phyloP scores from a whole-genome alignment of 2,888 invertebrate species.

The Spialia ferax region DNA sequence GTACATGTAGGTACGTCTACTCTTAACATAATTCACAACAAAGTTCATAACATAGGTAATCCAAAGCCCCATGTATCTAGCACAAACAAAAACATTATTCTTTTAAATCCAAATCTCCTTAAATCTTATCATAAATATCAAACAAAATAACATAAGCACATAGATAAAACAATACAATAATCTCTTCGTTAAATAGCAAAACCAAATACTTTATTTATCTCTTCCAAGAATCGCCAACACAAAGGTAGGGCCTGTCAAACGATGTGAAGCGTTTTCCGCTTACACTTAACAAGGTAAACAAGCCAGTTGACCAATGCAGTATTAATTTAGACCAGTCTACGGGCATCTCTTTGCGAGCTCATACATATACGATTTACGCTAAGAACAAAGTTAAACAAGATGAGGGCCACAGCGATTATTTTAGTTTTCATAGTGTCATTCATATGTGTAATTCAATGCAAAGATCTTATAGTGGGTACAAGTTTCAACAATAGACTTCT shows the following conservation, averaged over 20 bases:
- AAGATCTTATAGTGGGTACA: constrained; percentile 78
- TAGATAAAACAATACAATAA: no score
- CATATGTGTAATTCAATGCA: constrained; percentile 63
- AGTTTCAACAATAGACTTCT: constrained; percentile 75
- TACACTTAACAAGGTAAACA: constrained; percentile 61
- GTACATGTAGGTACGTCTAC: no score
- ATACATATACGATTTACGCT: constrained; percentile 42
- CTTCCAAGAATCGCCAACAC: constrained; percentile 3
- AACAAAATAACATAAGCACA: no score
- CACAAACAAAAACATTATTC: no score
- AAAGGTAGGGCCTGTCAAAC: constrained; percentile 38
- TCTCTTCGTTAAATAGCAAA: background rate
- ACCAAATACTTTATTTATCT: background rate
- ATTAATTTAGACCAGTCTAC: constrained; percentile 56
- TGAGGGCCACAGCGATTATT: constrained; percentile 68
- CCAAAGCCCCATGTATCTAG: no score
- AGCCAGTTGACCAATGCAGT: constrained; percentile 49
- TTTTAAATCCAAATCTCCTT: no score
- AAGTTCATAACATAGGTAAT: no score
- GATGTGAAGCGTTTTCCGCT: constrained; percentile 62
- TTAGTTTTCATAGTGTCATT: constrained; percentile 64
- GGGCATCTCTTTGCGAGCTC: constrained; percentile 58
- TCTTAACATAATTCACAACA: no score
- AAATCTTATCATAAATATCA: no score
- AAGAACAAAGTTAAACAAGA: constrained; percentile 50